Base-by-base conservation (phyloP, 2,797 vertebrate species). In the Leptatherina wallacei region DNA sequence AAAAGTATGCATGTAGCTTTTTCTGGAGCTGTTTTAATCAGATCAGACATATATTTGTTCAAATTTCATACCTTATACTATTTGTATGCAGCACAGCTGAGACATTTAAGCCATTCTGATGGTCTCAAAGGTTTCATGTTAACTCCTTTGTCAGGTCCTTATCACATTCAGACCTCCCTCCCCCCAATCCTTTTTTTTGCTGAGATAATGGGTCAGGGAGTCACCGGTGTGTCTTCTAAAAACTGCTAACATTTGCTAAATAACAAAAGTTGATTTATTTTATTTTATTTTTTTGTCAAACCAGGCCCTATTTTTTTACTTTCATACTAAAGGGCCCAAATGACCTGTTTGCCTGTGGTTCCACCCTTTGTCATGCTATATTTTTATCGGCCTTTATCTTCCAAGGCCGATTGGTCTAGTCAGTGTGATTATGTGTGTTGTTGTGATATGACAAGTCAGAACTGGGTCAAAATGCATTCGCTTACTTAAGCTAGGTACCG, bases 321-420 rank as follows among this genome's bases (percentile, higher is more conserved):
- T 63, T 81, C 63, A 76, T 63, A 35, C 14, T n/a, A 66, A 85
- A 81, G 52, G 69, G 57, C 67, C 83, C 84, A 47, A 70, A 65
- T 63, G 83, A 84, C 63, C 69, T 77, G 66, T 77, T 85, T 69
- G 33, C 73, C 69, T 80, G 73, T 79, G 69, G 81, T 77, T 84
- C 54, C 35, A 70, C 75, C 63, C 59, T 75, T 65, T 58, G 78
- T 73, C 65, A 49, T 62, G 22, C 33, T 82, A 35, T 80, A 56
- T 82, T 83, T 87, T 71, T 36, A 3, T 54, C 20, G 27, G 20
- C 61, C 64, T 80, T 58, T 69, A 81, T 82, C 89, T 88, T 86
- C 73, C 69, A 54, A 72, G 80, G 65, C 69, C 24, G 2, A 44
- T 42, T 0, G 55, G 69, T 82, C 66, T 29, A n/a, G 40, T 81